These are phyloP conservation scores for Copsychus sechellarum DNA, from an alignment of 2,113 vertebrate genomes.

Conservation along the genomic window DNA sequence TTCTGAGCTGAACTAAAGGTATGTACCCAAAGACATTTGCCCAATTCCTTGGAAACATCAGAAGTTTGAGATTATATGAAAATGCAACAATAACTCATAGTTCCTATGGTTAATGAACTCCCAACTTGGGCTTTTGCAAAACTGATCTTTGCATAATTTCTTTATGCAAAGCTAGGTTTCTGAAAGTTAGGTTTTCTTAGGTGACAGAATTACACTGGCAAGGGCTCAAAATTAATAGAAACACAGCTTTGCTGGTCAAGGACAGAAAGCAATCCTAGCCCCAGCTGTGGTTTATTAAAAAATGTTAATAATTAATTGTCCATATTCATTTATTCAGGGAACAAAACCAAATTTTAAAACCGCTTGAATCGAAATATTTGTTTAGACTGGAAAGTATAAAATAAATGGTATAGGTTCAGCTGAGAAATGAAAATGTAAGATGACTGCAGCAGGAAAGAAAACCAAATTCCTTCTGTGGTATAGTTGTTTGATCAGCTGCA, in stretches of 20 bases:
- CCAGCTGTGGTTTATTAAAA: background rate
- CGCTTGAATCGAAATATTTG: background rate
- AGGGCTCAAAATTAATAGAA: background rate
- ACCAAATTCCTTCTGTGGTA: background rate
- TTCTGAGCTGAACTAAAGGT: background rate
- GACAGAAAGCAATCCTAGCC: background rate
- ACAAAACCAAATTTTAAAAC: background rate
- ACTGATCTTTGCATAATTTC: background rate
- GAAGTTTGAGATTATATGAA: background rate
- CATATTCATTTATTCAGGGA: background rate
- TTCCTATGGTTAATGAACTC: background rate
- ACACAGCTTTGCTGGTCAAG: background rate
- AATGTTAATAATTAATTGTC: background rate
- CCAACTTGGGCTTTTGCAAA: background rate
- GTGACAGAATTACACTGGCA: background rate
- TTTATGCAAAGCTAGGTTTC: background rate
- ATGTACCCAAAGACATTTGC: background rate
- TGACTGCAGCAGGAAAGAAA: background rate
- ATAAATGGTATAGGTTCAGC: background rate
- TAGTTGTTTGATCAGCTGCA: background rate
- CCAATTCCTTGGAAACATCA: background rate
- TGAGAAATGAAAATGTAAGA: background rate
- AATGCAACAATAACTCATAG: background rate
- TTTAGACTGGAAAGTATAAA: background rate
- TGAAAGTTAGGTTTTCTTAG: background rate